phyloP scores from a whole-genome alignment of 2,797 vertebrate species.

The Ceryle rudis region DNA sequence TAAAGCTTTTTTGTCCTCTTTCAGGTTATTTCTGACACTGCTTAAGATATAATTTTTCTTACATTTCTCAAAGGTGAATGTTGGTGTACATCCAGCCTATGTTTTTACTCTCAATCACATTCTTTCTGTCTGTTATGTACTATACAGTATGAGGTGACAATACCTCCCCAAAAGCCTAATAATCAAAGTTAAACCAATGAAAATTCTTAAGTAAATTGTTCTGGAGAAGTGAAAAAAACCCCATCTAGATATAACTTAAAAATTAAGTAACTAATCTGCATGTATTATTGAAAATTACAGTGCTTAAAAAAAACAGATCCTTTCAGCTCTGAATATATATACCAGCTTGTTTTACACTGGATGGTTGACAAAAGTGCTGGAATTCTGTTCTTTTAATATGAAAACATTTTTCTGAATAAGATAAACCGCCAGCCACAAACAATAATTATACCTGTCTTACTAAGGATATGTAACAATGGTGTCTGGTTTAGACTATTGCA shows the following conservation, averaged over 20 bases:
- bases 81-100: not conserved
- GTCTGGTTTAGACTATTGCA: constrained; percentile 5
- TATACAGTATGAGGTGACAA: not conserved
- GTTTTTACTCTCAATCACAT: not conserved
- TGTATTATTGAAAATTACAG: not conserved
- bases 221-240: not conserved
- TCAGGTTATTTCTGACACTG: not conserved
- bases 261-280: not conserved
- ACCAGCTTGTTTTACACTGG: not conserved
- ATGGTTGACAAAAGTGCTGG: not conserved
- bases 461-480: not conserved
- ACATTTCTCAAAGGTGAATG: not conserved
- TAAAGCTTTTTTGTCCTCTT: not conserved
- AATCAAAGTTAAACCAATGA: not conserved
- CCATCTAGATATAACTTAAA: not conserved
- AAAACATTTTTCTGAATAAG: constrained; percentile 11
- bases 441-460: not conserved
- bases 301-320: not conserved
- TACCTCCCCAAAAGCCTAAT: not conserved
- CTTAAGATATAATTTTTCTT: not conserved
- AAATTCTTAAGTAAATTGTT: not conserved
- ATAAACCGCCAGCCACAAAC: constrained; percentile 16
- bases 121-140: not conserved
- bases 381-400: constrained; percentile 2
- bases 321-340: not conserved